Evolutionary conservation across 2,797 vertebrate genomes (phyloP).

Genomic region (Phataginus tetradactyla): DNA sequence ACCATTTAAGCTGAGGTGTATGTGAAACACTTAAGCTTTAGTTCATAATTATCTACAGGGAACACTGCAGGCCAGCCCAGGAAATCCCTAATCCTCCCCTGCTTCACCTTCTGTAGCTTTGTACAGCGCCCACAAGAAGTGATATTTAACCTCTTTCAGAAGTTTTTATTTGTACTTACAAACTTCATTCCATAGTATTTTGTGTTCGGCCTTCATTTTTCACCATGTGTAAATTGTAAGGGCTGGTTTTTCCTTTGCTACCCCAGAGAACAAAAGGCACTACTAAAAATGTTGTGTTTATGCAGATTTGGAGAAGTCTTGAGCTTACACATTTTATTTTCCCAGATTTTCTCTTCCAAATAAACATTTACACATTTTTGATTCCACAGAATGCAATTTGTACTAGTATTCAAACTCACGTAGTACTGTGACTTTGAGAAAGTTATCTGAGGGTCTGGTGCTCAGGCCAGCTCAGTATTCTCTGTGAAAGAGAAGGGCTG

Average conservation of each 20-base stretch:
- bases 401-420: not conserved
- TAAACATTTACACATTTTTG: not conserved
- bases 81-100: not conserved
- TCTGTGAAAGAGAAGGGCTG: not conserved
- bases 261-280: not conserved
- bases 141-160: not conserved
- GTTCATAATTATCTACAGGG: slow-evolving; percentile 22
- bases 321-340: not conserved
- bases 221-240: not conserved
- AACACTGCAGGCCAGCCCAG: too few species aligned
- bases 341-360: not conserved
- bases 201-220: not conserved
- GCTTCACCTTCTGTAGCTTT: slow-evolving; percentile 6
- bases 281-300: not conserved
- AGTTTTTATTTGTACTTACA: not conserved
- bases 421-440: not conserved
- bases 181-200: not conserved
- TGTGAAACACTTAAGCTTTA: not conserved
- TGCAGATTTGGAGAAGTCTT: not conserved
- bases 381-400: not conserved
- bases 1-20: not conserved
- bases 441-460: not conserved
- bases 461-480: not conserved
- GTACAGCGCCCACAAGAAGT: not conserved
- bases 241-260: not conserved